A percentile compares a stretch with the other conserved stretches of the same genome.
These are phyloP conservation scores for Priocnemis perturbator DNA, from an alignment of 2,888 invertebrate genomes.

Conservation along the genomic window DNA sequence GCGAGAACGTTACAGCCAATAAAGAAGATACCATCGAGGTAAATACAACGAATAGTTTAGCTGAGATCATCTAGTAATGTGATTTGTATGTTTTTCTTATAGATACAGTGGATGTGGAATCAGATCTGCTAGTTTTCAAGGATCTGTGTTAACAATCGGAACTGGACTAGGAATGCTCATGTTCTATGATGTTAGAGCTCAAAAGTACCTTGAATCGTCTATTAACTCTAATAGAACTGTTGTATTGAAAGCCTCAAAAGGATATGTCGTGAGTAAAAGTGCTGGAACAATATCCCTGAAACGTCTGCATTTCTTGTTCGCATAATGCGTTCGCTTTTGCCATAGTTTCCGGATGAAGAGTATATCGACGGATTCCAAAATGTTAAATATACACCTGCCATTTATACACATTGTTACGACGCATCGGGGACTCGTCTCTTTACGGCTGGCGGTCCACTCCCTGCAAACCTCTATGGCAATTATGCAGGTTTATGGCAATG, in stretches of 20 bases:
- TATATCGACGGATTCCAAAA: constrained; percentile 89
- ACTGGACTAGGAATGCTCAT: constrained; percentile 93
- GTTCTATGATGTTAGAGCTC: constrained; percentile 95
- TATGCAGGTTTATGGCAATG: constrained; percentile 96
- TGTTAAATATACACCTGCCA: constrained; percentile 92
- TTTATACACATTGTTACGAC: constrained; percentile 98
- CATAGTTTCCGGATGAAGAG: constrained; percentile 89
- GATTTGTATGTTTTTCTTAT: constrained; percentile 71
- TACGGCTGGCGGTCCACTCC: constrained; percentile 96
- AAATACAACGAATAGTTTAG: constrained; percentile 27
- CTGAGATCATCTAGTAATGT: neutral
- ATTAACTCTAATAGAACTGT: constrained; percentile 93
- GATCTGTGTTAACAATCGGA: constrained; percentile 93
- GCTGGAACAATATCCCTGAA: neutral
- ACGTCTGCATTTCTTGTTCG: constrained; percentile 2
- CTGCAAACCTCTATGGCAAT: constrained; percentile 93
- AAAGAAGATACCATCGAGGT: constrained; percentile 73
- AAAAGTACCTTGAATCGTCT: constrained; percentile 93
- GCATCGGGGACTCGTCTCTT: constrained; percentile 93
- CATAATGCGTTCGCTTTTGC: constrained; percentile 20
- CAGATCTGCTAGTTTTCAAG: constrained; percentile 93
- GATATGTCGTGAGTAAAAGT: constrained; percentile 85
- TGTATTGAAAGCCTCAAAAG: constrained; percentile 90
- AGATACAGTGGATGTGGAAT: constrained; percentile 95
- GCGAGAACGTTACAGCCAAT: constrained; percentile 87